Conservation (phyloP, 2,113 vertebrate genomes). For the Pelobates fuscus region DNA sequence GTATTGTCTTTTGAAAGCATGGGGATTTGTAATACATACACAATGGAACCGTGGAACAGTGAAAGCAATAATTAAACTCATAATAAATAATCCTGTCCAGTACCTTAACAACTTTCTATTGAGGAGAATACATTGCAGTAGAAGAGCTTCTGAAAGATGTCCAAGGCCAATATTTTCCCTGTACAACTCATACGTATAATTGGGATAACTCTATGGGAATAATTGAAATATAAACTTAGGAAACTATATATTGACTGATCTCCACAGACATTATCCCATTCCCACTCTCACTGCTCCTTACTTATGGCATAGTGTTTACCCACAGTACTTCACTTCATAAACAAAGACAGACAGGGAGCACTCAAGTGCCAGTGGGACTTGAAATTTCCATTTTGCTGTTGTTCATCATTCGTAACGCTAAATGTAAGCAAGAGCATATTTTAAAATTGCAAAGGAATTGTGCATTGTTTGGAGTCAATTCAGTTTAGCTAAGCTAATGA, state of each 20-base stretch:
- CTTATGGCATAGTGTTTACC: background rate
- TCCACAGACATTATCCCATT: background rate
- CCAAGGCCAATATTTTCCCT: background rate
- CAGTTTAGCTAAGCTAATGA: constrained; percentile 80
- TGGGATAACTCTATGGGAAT: too few species aligned
- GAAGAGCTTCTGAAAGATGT: background rate
- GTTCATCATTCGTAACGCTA: background rate
- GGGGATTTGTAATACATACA: too few species aligned
- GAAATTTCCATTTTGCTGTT: background rate
- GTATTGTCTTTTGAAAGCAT: too few species aligned
- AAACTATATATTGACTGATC: constrained; percentile 5
- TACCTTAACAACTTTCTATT: too few species aligned
- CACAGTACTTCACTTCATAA: background rate
- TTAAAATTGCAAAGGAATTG: constrained; percentile 53
- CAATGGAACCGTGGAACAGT: too few species aligned
- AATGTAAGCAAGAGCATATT: constrained; percentile 41
- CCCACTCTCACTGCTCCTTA: constrained; percentile 1
- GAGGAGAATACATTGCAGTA: too few species aligned
- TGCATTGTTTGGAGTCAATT: constrained; percentile 67
- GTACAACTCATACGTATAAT: background rate
- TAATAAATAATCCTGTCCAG: background rate
- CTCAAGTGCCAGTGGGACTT: background rate
- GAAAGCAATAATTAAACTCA: background rate
- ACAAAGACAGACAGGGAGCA: background rate
- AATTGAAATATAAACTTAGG: constrained; percentile 6